These are phyloP conservation scores for Adelosebastes latens DNA, from an alignment of 2,797 vertebrate genomes.

Conservation along the genomic window DNA sequence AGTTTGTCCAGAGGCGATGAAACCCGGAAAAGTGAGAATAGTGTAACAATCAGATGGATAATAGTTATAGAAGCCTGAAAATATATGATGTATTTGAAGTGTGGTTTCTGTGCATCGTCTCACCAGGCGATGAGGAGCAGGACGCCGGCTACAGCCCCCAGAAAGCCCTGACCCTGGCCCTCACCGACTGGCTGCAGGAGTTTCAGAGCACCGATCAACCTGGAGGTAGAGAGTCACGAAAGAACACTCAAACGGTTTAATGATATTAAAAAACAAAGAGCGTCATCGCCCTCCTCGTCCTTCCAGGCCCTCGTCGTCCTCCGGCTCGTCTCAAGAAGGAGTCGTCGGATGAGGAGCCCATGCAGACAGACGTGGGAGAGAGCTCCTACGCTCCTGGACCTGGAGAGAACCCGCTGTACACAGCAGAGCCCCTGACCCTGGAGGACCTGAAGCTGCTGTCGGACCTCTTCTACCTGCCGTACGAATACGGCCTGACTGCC, in stretches of 20 bases:
- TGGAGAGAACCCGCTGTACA: constrained; percentile 91
- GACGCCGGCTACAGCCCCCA: constrained; percentile 92
- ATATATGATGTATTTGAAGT: background rate
- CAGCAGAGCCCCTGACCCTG: constrained; percentile 91
- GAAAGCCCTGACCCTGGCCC: constrained; percentile 91
- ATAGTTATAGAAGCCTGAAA: background rate
- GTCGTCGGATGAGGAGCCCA: constrained; percentile 89
- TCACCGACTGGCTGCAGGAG: constrained; percentile 94
- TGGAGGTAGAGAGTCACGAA: constrained; percentile 65
- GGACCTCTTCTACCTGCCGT: constrained; percentile 97
- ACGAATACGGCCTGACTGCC: constrained; percentile 92
- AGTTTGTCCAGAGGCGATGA: background rate
- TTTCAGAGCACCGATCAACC: constrained; percentile 83
- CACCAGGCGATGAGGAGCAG: constrained; percentile 88
- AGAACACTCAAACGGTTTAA: background rate
- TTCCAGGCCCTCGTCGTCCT: constrained; percentile 35
- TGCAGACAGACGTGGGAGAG: constrained; percentile 90
- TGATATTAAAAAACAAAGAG: background rate
- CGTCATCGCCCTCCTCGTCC: background rate
- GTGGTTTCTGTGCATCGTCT: background rate
- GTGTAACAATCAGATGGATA: background rate
- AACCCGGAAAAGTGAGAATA: background rate
- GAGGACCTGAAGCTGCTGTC: constrained; percentile 93
- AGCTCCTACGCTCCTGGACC: constrained; percentile 86
- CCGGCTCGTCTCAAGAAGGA: constrained; percentile 62